Conservation (phyloP, 2,797 vertebrate species). For the Sebastes itinus region DNA sequence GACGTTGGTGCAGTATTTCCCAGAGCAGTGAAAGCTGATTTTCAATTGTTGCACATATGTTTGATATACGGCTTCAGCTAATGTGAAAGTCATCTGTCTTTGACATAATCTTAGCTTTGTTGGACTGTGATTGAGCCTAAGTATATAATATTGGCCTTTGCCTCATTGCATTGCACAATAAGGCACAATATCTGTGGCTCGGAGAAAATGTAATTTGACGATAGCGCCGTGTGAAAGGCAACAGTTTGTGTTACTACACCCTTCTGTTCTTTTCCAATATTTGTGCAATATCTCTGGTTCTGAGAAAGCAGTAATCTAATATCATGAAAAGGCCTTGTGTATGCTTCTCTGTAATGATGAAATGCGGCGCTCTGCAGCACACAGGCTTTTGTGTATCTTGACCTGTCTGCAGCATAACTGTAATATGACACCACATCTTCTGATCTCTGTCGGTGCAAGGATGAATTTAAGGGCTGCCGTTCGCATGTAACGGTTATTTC, state of each 20-base stretch:
- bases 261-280: constrained; percentile 71
- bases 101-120: constrained; percentile 53
- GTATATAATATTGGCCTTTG: constrained; percentile 37
- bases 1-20: constrained; percentile 45
- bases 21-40: constrained; percentile 35
- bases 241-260: constrained; percentile 60
- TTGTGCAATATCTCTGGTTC: constrained; percentile 74
- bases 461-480: constrained; percentile 59
- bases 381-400: constrained; percentile 57
- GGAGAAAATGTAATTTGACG: constrained; percentile 69
- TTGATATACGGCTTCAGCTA: constrained; percentile 45
- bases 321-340: constrained; percentile 65
- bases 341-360: constrained; percentile 66
- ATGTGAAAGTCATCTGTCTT: constrained; percentile 36
- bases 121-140: constrained; percentile 32
- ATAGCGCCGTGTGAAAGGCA: constrained; percentile 51
- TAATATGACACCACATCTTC: constrained; percentile 66
- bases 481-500: constrained; percentile 59
- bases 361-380: constrained; percentile 65
- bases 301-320: constrained; percentile 76
- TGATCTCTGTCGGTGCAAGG: constrained; percentile 54
- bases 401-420: constrained; percentile 64
- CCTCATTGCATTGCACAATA: constrained; percentile 58
- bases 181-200: constrained; percentile 55
- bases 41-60: constrained; percentile 17